These are phyloP conservation scores for Caradrina kadenii DNA, from an alignment of 2,888 invertebrate species.

Conservation along the genomic window DNA sequence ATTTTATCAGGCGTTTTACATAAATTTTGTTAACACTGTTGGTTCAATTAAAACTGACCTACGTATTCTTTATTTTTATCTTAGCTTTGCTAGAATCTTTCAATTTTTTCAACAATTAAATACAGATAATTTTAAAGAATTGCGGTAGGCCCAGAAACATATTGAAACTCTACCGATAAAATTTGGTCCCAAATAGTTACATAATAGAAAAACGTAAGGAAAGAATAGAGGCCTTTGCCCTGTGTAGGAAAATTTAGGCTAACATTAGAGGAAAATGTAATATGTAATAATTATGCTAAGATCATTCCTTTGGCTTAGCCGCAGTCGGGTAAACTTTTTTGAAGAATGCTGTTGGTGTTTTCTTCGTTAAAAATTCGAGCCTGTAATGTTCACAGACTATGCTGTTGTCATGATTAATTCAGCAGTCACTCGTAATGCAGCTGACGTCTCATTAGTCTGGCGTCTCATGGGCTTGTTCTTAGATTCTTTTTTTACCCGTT, in stretches of 20 bases:
- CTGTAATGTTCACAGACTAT: background rate
- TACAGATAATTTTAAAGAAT: no score
- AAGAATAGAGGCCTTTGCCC: no score
- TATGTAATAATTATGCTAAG: no score
- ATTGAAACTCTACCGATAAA: no score
- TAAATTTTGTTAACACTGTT: background rate
- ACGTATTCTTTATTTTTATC: background rate
- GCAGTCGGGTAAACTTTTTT: no score
- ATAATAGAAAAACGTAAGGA: no score
- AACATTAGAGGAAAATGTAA: no score
- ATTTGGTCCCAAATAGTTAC: no score
- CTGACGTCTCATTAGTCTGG: slow-evolving; percentile 17
- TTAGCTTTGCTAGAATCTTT: background rate
- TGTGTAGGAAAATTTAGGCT: no score
- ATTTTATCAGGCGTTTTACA: slow-evolving; percentile 44
- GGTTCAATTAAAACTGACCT: background rate
- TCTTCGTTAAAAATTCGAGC: background rate
- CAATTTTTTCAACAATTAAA: no score
- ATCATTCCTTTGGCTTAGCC: no score
- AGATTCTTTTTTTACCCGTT: background rate
- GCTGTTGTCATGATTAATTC: slow-evolving; percentile 34
- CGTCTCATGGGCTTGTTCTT: background rate
- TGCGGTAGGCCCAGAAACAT: no score
- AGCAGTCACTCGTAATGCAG: slow-evolving; percentile 15
- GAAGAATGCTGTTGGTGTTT: background rate